These are phyloP conservation scores for Labrus mixtus DNA, from an alignment of 2,113 vertebrate genomes.

Conservation along the genomic window DNA sequence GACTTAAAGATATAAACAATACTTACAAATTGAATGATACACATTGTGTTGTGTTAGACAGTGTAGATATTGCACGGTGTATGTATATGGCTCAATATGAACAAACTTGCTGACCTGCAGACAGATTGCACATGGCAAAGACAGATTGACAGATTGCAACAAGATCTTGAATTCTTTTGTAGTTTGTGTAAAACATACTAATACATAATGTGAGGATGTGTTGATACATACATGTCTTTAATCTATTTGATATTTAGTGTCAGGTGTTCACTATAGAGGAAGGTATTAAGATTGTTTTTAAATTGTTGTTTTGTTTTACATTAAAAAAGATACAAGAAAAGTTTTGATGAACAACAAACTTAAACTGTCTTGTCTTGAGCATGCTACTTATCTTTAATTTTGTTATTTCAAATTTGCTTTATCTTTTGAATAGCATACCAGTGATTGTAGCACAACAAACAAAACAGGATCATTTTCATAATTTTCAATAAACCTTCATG, in stretches of 20 bases:
- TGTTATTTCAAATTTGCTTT: slow-evolving; percentile 7
- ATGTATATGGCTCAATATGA: too few relatives aligned
- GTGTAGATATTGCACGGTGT: too few relatives aligned
- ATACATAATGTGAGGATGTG: neutral
- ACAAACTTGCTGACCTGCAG: too few relatives aligned
- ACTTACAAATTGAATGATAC: too few relatives aligned
- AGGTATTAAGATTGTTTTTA: neutral
- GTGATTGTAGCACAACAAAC: neutral
- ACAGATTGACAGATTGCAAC: too few relatives aligned
- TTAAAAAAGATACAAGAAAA: too few relatives aligned
- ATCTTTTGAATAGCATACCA: neutral
- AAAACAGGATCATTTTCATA: neutral
- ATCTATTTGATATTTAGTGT: neutral
- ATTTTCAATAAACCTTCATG: neutral
- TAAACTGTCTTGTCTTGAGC: neutral
- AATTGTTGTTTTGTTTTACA: too few relatives aligned
- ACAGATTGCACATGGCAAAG: too few relatives aligned
- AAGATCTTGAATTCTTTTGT: neutral
- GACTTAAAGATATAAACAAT: too few relatives aligned
- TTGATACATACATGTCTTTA: neutral
- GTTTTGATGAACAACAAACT: neutral
- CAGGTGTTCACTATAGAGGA: neutral
- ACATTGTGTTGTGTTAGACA: too few relatives aligned
- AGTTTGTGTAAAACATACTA: neutral
- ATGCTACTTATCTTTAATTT: neutral